Evolutionary conservation across 2,888 invertebrate genomes (phyloP), one percentile per base, ranked within the genome.

Genomic region (Agelastica alni): DNA sequence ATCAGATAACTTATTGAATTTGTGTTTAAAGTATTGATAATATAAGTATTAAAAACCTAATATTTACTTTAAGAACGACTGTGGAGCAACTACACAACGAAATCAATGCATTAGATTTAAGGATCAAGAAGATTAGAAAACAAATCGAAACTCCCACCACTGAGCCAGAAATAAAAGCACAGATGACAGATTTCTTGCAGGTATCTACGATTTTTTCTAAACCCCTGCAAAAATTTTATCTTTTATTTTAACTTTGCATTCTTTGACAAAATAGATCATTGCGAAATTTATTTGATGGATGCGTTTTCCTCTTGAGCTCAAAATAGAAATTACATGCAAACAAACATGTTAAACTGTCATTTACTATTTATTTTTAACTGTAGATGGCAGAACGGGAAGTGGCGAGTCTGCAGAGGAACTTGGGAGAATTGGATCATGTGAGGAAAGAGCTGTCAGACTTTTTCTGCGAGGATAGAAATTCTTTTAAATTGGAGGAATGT

Each of bases 401-500:
- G 45, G 78, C 84, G 6, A 87, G 86, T 28, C 78, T 93, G 31
- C 88, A 91, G 70, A 82, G 85, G 48, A 89, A 89, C 63, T 86
- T 95, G 84, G 85, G 87, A 53, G 89, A 92, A 68, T 85, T 96
- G 13, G 93, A 94, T 64, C 81, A 82, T 12, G 84, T 93, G 54
- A 83, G 94, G 20, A 84, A 84, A 60, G 88, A 91, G 58, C 79
- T 97, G 30, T 87, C 94, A 0, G 90, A 92, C 45, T 96, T 96
- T 79, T 96, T 97, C 78, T 97, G 96, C 76, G 97, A 97, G 76
- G 96, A 96, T 70, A 83, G 87, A 0, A 86, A 84, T 45, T 84
- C 89, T 0, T 97, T 97, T 74, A 94, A 94, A 75, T 80, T 97
- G 31, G 96, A 97, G 74, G 96, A 97, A 74, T 96, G 96, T 71